Conservation (phyloP, 2,888 invertebrate genomes). For the Congeria kusceri region DNA sequence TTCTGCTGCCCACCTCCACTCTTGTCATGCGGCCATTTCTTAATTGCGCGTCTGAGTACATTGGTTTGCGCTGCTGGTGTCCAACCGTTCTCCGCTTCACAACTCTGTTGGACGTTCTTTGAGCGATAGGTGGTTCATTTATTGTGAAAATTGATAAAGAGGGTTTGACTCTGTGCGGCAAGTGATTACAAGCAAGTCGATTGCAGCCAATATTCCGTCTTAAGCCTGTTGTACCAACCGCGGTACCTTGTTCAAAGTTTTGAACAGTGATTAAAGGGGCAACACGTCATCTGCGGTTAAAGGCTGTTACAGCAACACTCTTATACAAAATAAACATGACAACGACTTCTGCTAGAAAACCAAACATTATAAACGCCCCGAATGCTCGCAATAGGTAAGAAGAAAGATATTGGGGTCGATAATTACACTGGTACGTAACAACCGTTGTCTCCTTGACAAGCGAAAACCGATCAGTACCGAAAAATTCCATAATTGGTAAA, state of each 20-base stretch:
- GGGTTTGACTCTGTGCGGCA: too few species aligned
- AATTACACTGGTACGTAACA: slow-evolving; percentile 58
- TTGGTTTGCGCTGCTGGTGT: not conserved
- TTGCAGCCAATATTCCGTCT: slow-evolving; percentile 26
- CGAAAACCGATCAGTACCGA: slow-evolving; percentile 40
- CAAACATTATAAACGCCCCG: slow-evolving; percentile 31
- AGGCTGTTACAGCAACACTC: slow-evolving; percentile 56
- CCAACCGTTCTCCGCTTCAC: not conserved
- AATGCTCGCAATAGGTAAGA: slow-evolving; percentile 33
- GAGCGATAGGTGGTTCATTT: not conserved
- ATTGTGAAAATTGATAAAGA: too few species aligned
- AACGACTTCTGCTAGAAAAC: slow-evolving; percentile 36
- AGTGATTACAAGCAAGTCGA: too few species aligned
- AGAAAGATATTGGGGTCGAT: slow-evolving; percentile 35
- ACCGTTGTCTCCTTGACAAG: not conserved
- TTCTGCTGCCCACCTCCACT: not conserved
- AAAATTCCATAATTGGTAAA: slow-evolving; percentile 64
- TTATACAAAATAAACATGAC: slow-evolving; percentile 52
- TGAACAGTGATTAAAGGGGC: too few species aligned
- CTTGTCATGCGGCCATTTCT: too few species aligned
- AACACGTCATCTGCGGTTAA: slow-evolving; percentile 31
- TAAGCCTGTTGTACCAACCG: too few species aligned
- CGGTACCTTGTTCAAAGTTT: too few species aligned
- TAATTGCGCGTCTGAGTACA: too few species aligned
- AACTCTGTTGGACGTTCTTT: not conserved